Conservation (phyloP, 2,113 vertebrate genomes). For the Cephalopholis sonnerati region DNA sequence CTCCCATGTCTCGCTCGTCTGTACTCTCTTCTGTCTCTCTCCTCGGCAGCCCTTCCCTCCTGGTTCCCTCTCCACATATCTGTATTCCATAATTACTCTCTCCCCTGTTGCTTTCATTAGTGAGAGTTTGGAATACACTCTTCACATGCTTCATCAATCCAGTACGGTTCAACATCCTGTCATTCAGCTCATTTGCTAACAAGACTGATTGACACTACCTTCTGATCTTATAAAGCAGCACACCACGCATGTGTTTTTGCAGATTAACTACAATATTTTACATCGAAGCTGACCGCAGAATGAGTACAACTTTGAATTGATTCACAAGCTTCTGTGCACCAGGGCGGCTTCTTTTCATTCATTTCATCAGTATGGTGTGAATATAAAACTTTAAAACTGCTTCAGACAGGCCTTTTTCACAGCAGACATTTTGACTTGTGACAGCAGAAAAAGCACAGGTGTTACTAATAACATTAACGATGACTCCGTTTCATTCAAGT, state of each 20-base stretch:
- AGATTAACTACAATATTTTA: not conserved
- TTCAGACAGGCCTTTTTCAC: not conserved
- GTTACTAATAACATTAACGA: not conserved
- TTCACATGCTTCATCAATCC: conserved; percentile 35
- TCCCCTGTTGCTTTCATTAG: conserved; percentile 43
- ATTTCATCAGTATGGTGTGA: not conserved
- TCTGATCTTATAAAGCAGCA: not conserved
- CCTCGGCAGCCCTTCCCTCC: conserved; percentile 16
- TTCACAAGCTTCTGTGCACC: not conserved
- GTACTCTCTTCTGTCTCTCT: conserved; percentile 2
- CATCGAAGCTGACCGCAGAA: not conserved
- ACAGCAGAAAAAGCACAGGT: not conserved
- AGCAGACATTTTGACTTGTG: not conserved
- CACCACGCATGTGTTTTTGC: not conserved
- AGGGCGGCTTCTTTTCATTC: not conserved
- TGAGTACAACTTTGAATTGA: not conserved
- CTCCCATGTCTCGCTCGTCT: conserved; percentile 11
- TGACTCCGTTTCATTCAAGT: not conserved
- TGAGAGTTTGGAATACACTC: conserved; percentile 8
- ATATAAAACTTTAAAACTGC: not conserved
- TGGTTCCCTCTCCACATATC: conserved; percentile 26
- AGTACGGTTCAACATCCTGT: conserved; percentile 12
- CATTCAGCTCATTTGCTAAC: conserved; percentile 11
- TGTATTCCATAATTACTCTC: conserved; percentile 37
- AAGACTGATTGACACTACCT: conserved; percentile 19